Base-by-base conservation (phyloP, 2,888 invertebrate genomes). In the Dorcus hopei region DNA sequence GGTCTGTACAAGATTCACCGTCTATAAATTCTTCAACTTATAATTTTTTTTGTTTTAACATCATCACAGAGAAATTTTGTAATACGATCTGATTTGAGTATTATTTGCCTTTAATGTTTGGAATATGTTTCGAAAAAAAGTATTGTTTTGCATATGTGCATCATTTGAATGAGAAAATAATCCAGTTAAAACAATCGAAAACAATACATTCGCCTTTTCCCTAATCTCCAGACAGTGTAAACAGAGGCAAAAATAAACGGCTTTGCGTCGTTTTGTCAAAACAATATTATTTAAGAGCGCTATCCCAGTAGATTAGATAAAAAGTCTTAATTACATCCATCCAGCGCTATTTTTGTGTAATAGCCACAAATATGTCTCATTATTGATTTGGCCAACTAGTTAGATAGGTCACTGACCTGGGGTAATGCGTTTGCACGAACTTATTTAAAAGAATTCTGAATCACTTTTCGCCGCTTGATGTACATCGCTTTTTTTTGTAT, bases 341-440 rank as follows among this genome's bases (percentile, higher is more conserved):
- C 56, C 56, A 56, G 50, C 47, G 43, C 38, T 51, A 39, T 56
- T 56, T 56, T 55, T 50, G 50, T 45, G 43, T 23, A 56, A 51
- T 51, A 38, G 40, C 42, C 54, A 49, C 56, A 56, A 51, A 54
- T 55, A 55, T 52, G 54, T 59, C 55, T 52, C 59, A 55, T 41
- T 65, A 65, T 65, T 61, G 65, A 68, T 65, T 66, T 63, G 66
- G 63, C 57, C 63, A 58, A 65, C 64, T 59, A 47, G 40, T 41
- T 51, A 57, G 58, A 57, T 64, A 56, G 66, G 61, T 65, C 65
- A 64, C 66, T 65, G 65, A 68, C 68, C 66, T 66, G 61, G 63
- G 59, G 52, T 60, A 68, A 67, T 63, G 60, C 61, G 61, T 63
- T 59, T 63, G 57, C 57, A 61, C 49, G 59, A 50, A 57, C 58